A percentile compares a stretch with the other conserved stretches of the same genome.
These are phyloP conservation scores for Eupsittula cactorum DNA, from an alignment of 2,113 vertebrate genomes.

Conservation along the genomic window DNA sequence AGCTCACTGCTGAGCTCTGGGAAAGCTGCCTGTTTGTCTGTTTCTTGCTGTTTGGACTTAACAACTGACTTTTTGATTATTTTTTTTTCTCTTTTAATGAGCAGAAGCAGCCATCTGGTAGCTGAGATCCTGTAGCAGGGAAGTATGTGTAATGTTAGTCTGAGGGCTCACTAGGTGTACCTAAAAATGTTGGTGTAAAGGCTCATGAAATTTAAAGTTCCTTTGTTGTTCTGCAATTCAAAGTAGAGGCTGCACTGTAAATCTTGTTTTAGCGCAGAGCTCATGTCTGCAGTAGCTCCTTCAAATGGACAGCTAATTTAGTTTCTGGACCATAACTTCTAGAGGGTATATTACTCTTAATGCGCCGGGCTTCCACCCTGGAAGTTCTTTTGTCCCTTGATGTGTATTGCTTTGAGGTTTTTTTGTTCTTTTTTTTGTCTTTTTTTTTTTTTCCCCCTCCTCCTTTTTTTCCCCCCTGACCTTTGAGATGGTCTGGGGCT, in stretches of 20 bases:
- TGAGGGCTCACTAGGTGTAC: neutral
- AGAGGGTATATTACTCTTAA: neutral
- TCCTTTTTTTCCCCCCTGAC: neutral
- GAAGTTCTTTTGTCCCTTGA: neutral
- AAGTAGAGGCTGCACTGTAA: neutral
- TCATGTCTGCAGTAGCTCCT: neutral
- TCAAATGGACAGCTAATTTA: neutral
- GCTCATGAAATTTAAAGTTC: neutral
- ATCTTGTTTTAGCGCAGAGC: neutral
- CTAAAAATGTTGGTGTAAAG: neutral
- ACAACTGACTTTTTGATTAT: neutral
- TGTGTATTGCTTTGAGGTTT: neutral
- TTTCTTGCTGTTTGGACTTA: neutral
- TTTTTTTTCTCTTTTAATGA: neutral
- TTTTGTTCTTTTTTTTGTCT: neutral
- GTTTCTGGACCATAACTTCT: neutral
- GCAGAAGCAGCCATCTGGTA: neutral
- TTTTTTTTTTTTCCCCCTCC: too few relatives aligned
- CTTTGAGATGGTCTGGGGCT: neutral
- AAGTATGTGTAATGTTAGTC: neutral
- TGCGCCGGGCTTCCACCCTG: neutral
- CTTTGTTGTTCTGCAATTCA: neutral
- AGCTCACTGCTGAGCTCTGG: neutral
- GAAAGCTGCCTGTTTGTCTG: neutral
- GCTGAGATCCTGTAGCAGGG: neutral